Conservation (phyloP, 1,140 invertebrate species). For the Limonius californicus region DNA sequence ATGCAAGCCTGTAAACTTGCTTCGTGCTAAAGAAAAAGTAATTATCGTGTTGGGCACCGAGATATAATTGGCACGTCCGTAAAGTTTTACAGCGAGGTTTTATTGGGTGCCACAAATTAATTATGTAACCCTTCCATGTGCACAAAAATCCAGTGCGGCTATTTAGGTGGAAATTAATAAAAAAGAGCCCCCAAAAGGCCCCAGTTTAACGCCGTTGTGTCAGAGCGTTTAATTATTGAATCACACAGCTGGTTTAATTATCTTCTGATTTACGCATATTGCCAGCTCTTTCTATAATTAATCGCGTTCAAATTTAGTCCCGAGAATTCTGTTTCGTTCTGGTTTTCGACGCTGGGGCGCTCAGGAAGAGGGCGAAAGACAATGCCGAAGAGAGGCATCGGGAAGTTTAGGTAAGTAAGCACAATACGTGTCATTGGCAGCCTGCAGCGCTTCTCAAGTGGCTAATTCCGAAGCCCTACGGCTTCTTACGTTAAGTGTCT, state of each 20-base stretch:
- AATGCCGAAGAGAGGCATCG: neutral
- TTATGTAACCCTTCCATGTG: too few species aligned
- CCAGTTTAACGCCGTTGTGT: neutral
- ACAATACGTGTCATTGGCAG: constrained; percentile 1
- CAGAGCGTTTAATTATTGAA: neutral
- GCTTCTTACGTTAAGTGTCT: constrained; percentile 23
- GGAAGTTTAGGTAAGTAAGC: neutral
- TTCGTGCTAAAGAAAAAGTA: too few species aligned
- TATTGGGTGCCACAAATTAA: too few species aligned
- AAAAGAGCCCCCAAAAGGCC: too few species aligned
- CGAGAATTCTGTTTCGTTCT: neutral
- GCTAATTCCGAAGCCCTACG: constrained; percentile 21
- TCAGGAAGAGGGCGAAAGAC: neutral
- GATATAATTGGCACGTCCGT: too few species aligned
- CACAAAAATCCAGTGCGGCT: too few species aligned
- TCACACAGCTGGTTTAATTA: neutral
- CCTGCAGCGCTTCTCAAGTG: constrained; percentile 13
- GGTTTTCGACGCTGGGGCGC: neutral
- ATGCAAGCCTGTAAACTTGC: too few species aligned
- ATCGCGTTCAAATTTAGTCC: neutral
- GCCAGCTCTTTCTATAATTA: neutral
- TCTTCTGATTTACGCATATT: neutral
- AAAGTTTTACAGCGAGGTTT: too few species aligned
- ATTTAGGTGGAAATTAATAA: too few species aligned
- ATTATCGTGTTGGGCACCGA: too few species aligned